Percentiles rank a stretch among this genome's conserved stretches.
Conservation (phyloP, 2,113 vertebrate species). For the Mus spicilegus region DNA sequence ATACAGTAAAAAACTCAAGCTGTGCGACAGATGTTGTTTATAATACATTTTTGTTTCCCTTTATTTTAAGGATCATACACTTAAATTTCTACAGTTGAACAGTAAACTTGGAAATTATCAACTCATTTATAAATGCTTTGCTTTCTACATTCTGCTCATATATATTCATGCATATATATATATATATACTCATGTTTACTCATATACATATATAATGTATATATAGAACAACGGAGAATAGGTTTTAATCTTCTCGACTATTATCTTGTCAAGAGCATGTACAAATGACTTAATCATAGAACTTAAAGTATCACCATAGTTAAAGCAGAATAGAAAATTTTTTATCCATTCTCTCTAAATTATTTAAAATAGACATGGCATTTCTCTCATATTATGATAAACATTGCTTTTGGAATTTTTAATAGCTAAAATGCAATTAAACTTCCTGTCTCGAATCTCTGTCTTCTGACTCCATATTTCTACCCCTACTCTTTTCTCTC, state of each 20-base stretch:
- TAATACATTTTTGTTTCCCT: not conserved
- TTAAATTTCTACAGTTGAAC: not conserved
- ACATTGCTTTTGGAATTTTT: not conserved
- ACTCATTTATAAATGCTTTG: not conserved
- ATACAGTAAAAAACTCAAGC: constrained; percentile 53
- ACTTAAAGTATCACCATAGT: not conserved
- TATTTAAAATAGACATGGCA: not conserved
- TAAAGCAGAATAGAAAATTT: not conserved
- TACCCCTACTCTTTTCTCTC: not conserved
- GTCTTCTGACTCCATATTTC: not conserved
- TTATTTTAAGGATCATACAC: not conserved
- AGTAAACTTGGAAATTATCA: constrained; percentile 3
- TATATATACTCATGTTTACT: not conserved
- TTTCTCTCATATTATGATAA: not conserved
- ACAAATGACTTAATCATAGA: not conserved
- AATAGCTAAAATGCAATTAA: not conserved
- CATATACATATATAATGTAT: not conserved
- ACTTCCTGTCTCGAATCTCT: too few species aligned
- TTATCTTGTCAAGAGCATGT: not conserved
- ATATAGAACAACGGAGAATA: not conserved
- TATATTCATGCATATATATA: not conserved
- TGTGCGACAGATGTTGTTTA: constrained; percentile 53
- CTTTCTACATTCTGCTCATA: not conserved
- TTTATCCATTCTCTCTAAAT: not conserved
- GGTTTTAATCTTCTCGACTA: not conserved